Evolutionary conservation across 2,797 vertebrate species (phyloP).

Genomic region (Chaetodon trifasciatus): DNA sequence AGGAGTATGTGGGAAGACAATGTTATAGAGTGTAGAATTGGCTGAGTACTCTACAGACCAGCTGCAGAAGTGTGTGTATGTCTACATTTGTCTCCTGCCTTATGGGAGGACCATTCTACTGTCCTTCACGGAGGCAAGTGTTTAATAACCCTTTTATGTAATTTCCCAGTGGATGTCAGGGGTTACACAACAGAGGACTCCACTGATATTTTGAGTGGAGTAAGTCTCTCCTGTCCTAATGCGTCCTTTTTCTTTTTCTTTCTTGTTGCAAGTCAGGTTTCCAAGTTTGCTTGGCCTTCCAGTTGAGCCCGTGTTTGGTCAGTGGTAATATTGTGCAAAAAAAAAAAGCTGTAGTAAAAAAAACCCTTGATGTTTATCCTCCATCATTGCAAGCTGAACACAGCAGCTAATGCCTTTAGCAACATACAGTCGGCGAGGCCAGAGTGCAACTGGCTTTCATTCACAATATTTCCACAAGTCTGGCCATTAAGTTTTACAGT

Average conservation of each 20-base stretch:
- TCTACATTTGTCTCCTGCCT: neutral
- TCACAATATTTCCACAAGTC: neutral
- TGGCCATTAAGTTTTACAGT: neutral
- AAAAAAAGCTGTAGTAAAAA: neutral
- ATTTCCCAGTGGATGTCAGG: conserved; percentile 19
- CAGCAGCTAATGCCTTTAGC: neutral
- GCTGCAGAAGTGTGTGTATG: neutral
- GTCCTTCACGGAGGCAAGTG: conserved; percentile 9
- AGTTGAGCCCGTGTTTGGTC: neutral
- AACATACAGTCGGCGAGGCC: no score
- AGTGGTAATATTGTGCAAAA: neutral
- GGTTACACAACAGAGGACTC: conserved; percentile 12
- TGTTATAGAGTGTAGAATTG: neutral
- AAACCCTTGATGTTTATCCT: neutral
- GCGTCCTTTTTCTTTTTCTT: conserved; percentile 5
- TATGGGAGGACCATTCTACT: neutral
- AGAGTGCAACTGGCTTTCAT: no score
- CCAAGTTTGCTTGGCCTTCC: neutral
- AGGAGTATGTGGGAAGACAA: no score
- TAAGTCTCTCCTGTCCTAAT: conserved; percentile 1
- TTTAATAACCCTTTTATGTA: conserved; percentile 41
- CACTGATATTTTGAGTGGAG: neutral
- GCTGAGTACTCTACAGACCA: neutral
- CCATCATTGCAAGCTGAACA: neutral
- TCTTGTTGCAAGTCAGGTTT: neutral